phyloP scores from a whole-genome alignment of 1,140 invertebrate species.

The Sitodiplosis mosellana region DNA sequence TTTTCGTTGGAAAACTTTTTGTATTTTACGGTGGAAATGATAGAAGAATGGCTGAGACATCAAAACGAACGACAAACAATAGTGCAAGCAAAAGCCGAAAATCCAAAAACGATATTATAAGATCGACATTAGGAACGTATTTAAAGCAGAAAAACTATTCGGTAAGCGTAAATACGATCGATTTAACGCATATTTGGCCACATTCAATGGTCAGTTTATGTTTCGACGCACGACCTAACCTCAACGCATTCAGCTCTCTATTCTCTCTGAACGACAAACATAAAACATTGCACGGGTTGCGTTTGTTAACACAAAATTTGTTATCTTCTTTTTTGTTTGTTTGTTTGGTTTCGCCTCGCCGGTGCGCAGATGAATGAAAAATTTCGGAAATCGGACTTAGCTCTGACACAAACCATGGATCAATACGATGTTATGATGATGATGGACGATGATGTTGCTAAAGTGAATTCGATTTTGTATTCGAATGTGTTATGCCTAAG shows the following conservation, averaged over 20 bases:
- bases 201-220: too few relatives aligned
- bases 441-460: constrained; percentile 20
- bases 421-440: constrained; percentile 22
- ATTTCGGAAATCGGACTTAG: constrained; percentile 20
- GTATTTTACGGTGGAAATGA: neutral
- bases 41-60: neutral
- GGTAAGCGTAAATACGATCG: constrained; percentile 10
- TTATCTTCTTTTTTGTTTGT: too few relatives aligned
- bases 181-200: too few relatives aligned
- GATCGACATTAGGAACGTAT: constrained; percentile 18
- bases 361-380: constrained; percentile 15
- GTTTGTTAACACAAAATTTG: neutral
- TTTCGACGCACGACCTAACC: neutral
- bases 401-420: constrained; percentile 19
- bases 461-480: constrained; percentile 20
- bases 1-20: too few relatives aligned
- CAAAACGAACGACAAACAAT: neutral
- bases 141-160: constrained; percentile 23
- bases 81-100: constrained; percentile 14
- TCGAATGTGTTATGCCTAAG: constrained; percentile 30
- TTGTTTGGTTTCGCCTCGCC: neutral
- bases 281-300: neutral
- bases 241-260: neutral
- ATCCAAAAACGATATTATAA: constrained; percentile 18
- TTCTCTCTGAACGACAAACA: neutral